phyloP scores from a whole-genome alignment of 2,888 invertebrate species.

The Catotricha subobsoleta region DNA sequence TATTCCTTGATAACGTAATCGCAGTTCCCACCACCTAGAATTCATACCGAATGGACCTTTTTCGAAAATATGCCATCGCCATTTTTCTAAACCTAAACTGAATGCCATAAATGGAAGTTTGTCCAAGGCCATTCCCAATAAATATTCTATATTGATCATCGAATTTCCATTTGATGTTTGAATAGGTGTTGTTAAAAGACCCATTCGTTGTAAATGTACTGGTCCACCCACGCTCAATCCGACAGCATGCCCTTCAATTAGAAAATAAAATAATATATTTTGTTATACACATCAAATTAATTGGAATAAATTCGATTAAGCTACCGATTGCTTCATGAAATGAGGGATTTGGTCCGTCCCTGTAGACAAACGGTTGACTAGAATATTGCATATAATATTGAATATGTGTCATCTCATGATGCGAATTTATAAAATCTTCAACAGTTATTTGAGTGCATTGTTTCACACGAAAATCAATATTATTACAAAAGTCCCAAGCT shows the following conservation, averaged over 20 bases:
- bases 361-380: constrained; percentile 53
- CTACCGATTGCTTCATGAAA: constrained; percentile 59
- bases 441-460: constrained; percentile 64
- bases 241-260: constrained; percentile 51
- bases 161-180: constrained; percentile 13
- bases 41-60: constrained; percentile 56
- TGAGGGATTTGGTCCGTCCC: constrained; percentile 69
- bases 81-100: constrained; percentile 64
- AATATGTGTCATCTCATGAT: constrained; percentile 70
- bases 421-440: constrained; percentile 57
- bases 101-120: constrained; percentile 64
- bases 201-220: constrained; percentile 52
- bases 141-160: constrained; percentile 23
- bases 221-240: constrained; percentile 60
- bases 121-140: constrained; percentile 59
- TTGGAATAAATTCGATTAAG: too few species aligned
- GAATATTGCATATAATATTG: constrained; percentile 66
- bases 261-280: too few species aligned
- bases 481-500: constrained; percentile 76
- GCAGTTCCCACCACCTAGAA: constrained; percentile 56
- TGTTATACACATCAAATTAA: too few species aligned
- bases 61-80: constrained; percentile 65
- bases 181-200: constrained; percentile 45
- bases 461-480: constrained; percentile 67
- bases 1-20: constrained; percentile 53